Base-by-base conservation (phyloP, 2,888 invertebrate genomes). In the Apotomis capreana region DNA sequence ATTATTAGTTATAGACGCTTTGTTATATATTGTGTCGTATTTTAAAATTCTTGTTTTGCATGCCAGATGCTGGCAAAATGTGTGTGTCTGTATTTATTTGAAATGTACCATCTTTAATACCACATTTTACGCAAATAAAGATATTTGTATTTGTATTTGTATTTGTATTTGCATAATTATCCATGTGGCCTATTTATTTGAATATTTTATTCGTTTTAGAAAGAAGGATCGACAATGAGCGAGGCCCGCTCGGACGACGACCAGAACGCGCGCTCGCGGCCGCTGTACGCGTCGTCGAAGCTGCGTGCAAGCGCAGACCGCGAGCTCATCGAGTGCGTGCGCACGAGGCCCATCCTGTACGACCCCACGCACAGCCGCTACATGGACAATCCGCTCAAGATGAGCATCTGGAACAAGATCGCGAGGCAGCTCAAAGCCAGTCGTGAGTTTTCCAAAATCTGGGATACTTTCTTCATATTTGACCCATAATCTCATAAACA, bases 241-340 rank as follows among this genome's bases (percentile, higher is more conserved):
- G 37, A n/a, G 10, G 12, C 12, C 4, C 15, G 44, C 36, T 5
- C 10, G 44, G n/a, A 5, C 10, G 26, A 26, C 26, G 26, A 8
- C 62, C 49, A 5, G 49, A 5, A 26, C 63, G 8, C 26, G 12
- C 2, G 5, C 15, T 13, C n/a, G 4, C 8, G 55, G 46, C 12
- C 58, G 40, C 3, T n/a, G 52, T 26, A 3, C 26, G 10, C 49
- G 49, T 4, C 49, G 51, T n/a, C 8, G 1, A 51, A 13, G 36
- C 57, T 64, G 26, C 58, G 52, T n/a, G 26, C 52, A 15, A 46
- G 51, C 62, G 12, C 68, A 3, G n/a, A 70, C 58, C 58, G 10
- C 4, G 51, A n/a, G 69, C 71, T 77, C 49, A 75, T 78, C 40
- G 62, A 65, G 58, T 57, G 57, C n/a, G 75, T 78, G 68, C 57